Evolutionary conservation across 2,888 invertebrate species (phyloP), one percentile per base, ranked within the genome.

Genomic region (Callimorpha dominula): DNA sequence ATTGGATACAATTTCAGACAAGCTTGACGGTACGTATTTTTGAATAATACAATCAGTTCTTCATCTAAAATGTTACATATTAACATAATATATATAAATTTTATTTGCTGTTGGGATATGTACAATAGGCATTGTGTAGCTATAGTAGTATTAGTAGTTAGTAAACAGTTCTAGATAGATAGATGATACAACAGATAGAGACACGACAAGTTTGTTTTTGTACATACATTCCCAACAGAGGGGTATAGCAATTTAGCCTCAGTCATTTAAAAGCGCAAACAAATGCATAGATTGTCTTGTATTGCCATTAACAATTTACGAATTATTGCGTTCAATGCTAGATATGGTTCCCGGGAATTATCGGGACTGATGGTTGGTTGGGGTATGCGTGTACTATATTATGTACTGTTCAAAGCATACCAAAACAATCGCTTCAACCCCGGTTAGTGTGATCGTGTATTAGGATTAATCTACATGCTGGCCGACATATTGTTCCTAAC

Each of bases 61-160:
- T 20, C 20, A 4, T 57, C 0, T 8, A n/a, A n/a, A n/a, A 54
- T 54, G 17, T 54, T 20, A 42, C 52, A 31, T 54, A 31, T 31
- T 31, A 31, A 31, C 31, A 31, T 31, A 31, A 31, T 31, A 31
- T 31, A 2, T 31, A 31, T 1, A 31, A 31, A 60, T 49, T 40
- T 60, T 68, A 60, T 68, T 68, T 49, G 60, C 68, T 68, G 40
- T 62, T 17, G 43, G 49, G 63, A 65, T 64, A 65, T 52, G 64
- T 73, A 80, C 78, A 82, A 79, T 76, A 77, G 78, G 68, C 76
- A 79, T 83, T 83, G 79, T 82, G 60, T 67, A 71, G 72, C 68
- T 71, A 69, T 68, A 73, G 65, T 73, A 75, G 31, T 82, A 70
- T 68, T 68, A 73, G 65, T 73, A 75, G 31, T 82, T 76, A 74